phyloP scores from a whole-genome alignment of 2,888 invertebrate genomes.

The Clusia tigrina region DNA sequence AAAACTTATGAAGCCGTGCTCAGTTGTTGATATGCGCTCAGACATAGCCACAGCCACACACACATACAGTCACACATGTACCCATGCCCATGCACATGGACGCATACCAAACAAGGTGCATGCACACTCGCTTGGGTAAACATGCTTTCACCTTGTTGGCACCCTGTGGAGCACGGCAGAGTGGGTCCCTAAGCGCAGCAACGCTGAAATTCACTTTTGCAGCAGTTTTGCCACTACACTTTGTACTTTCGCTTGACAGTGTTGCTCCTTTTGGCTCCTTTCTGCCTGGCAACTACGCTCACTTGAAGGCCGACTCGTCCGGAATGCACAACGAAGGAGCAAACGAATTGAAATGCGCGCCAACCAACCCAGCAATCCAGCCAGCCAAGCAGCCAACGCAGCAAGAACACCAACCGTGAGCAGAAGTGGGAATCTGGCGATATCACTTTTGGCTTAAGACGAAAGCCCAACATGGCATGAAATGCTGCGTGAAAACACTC shows the following conservation, averaged over 20 bases:
- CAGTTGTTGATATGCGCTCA: conserved; percentile 12
- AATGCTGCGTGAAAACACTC: neutral
- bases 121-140: no score
- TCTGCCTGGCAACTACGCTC: neutral
- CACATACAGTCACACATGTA: neutral
- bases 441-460: neutral
- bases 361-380: no score
- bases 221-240: neutral
- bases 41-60: neutral
- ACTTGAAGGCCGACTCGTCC: neutral
- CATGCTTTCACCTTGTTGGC: neutral
- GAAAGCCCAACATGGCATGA: neutral
- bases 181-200: neutral
- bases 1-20: conserved; percentile 22
- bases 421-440: neutral
- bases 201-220: neutral
- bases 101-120: no score
- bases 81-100: neutral
- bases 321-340: no score
- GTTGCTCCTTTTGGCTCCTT: neutral
- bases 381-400: no score
- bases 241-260: neutral
- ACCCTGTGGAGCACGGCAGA: neutral
- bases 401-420: no score
- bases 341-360: no score